These are phyloP conservation scores for Botia kubotai DNA, from an alignment of 2,797 vertebrate genomes.

Conservation along the genomic window DNA sequence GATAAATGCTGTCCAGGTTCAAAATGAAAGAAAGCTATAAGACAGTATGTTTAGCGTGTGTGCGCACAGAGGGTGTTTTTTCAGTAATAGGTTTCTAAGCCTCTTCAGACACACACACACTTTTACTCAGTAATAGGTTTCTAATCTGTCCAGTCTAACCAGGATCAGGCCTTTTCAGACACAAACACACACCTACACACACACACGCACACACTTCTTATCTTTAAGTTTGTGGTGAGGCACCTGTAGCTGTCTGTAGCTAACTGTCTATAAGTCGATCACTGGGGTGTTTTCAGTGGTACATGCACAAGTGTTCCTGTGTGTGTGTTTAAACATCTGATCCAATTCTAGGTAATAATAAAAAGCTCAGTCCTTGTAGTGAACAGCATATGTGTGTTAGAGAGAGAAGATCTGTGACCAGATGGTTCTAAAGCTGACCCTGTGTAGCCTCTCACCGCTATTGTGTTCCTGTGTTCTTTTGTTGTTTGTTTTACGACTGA, in stretches of 20 bases:
- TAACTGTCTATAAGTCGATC: background rate
- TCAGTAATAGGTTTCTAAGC: conserved; percentile 14
- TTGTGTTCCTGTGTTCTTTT: conserved; percentile 16
- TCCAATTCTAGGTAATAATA: conserved; percentile 26
- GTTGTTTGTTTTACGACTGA: conserved; percentile 26
- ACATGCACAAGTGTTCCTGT: conserved; percentile 22
- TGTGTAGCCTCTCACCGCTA: background rate
- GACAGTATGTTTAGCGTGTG: background rate
- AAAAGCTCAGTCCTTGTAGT: conserved; percentile 11
- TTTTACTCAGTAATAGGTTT: no score
- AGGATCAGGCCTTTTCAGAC: conserved; percentile 46
- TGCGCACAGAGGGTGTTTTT: background rate
- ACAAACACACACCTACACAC: conserved; percentile 35
- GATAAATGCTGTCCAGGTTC: no score
- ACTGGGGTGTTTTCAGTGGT: background rate
- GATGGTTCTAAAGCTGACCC: conserved; percentile 40
- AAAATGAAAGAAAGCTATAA: background rate
- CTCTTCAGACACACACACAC: no score
- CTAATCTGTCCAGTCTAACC: conserved; percentile 35
- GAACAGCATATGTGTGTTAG: background rate
- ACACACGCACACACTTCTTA: conserved; percentile 3
- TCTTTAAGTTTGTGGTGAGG: background rate
- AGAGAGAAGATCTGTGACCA: conserved; percentile 26
- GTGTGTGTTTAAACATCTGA: conserved; percentile 9
- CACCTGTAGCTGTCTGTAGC: no score